Evolutionary conservation across 2,888 invertebrate genomes (phyloP).

Genomic region (Boloria selene): DNA sequence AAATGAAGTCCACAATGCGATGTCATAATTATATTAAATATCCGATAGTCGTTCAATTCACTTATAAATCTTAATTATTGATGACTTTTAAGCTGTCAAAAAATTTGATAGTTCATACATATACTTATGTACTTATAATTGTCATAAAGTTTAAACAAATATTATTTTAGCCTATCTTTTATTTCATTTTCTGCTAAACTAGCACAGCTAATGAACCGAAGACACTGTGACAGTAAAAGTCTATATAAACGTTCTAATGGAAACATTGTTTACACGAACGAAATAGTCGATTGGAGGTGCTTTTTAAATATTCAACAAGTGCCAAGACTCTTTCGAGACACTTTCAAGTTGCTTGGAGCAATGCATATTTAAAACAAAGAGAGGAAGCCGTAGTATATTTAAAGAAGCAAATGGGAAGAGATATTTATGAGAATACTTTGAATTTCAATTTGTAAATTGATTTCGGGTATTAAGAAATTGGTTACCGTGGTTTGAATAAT

Average conservation of each 20-base stretch:
- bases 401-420: constrained; percentile 35
- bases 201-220: constrained; percentile 20
- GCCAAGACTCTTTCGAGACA: constrained; percentile 66
- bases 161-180: neutral
- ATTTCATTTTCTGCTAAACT: constrained; percentile 5
- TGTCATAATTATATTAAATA: too few relatives aligned
- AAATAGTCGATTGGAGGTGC: constrained; percentile 57
- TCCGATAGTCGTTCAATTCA: too few relatives aligned
- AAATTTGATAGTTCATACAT: too few relatives aligned
- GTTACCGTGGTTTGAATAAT: constrained; percentile 13
- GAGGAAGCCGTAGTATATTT: constrained; percentile 40
- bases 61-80: too few relatives aligned
- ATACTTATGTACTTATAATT: neutral
- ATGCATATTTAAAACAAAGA: constrained; percentile 75
- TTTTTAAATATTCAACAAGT: constrained; percentile 74
- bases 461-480: constrained; percentile 5
- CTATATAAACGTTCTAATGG: constrained; percentile 23
- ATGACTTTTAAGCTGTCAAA: too few relatives aligned
- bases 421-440: constrained; percentile 27
- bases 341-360: constrained; percentile 62
- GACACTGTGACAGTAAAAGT: constrained; percentile 8
- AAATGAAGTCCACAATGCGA: too few relatives aligned
- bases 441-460: constrained; percentile 23
- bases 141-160: neutral
- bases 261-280: constrained; percentile 23